Conservation (phyloP, 1,140 invertebrate species). For the Magallana angulata region DNA sequence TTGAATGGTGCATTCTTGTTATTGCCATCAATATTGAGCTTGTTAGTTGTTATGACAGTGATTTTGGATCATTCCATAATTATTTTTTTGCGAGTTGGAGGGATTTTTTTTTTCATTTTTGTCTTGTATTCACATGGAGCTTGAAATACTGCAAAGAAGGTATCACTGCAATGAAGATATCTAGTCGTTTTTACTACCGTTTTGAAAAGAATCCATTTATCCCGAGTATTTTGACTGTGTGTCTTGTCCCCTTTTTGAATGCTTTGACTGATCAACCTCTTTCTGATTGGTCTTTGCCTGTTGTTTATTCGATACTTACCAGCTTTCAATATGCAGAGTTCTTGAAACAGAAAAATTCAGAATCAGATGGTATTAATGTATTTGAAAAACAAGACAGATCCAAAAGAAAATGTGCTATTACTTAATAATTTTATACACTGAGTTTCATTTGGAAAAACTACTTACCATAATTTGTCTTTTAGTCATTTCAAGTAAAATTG, state of each 20-base stretch:
- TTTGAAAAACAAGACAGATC: too few relatives aligned
- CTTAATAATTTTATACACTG: too few relatives aligned
- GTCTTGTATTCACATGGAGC: constrained; percentile 30
- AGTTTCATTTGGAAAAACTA: too few relatives aligned
- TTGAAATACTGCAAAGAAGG: constrained; percentile 23
- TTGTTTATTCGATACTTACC: not conserved
- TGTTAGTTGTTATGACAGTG: constrained; percentile 13
- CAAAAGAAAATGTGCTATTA: too few relatives aligned
- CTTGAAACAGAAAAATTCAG: too few relatives aligned
- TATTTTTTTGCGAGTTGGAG: not conserved
- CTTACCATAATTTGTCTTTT: too few relatives aligned
- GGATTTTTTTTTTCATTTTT: not conserved
- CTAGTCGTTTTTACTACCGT: not conserved
- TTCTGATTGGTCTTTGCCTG: not conserved
- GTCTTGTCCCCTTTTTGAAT: too few relatives aligned
- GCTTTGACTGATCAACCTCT: too few relatives aligned
- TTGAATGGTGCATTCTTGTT: constrained; percentile 35
- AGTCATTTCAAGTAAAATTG: too few relatives aligned
- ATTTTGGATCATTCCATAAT: constrained; percentile 18
- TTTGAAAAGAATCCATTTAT: not conserved
- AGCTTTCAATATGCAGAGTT: not conserved
- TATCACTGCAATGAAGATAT: constrained; percentile 17
- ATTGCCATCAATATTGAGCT: constrained; percentile 30
- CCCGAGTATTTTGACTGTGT: not conserved
- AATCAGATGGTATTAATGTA: too few relatives aligned